Evolutionary conservation across 2,113 vertebrate species (phyloP), one percentile per base, ranked within the genome.

Genomic region (Miniopterus natalensis): DNA sequence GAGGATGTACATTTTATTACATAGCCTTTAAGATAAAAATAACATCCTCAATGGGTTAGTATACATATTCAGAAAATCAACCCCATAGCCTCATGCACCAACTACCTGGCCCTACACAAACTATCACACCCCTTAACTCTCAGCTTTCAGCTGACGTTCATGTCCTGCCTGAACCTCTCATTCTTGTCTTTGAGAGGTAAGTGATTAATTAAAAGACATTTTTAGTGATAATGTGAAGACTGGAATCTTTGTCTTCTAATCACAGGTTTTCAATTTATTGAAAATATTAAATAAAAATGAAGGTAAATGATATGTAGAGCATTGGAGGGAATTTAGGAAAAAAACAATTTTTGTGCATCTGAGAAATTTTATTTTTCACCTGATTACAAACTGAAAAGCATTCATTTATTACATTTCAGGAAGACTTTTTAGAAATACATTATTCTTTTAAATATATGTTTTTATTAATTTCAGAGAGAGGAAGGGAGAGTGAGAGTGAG

Each of bases 281-380:
- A 59, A 84, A 57, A 51, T 20, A 51, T 63, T 71, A 61, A 86
- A 78, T 45, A 66, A 87, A 90, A 78, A 17, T 92, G 9, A 96
- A 88, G 25, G 14, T 36, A 61, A 45, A 57, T 88, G 31, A 51
- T 31, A 2, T 51, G 4, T 0, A 61, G 0, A 63, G 10, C 3
- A 49, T 31, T 88, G 9, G 12, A 88, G 1, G 27, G 6, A 63
- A 88, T 61, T n/a, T 4, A 47, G 10, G 57, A 23, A 23, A 59
- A 57, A 80, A 49, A 49, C 47, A 49, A 49, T 63, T 59, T 65
- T 80, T 6, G 83, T 61, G 2, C 9, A 81, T 68, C 18, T 63
- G 29, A 87, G 14, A 90, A 73, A 73, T 78, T 20, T 63, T 66
- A 3, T 23, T 66, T 79, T 20, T 57, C 25, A 55, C 1, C 0